Evolutionary conservation across 2,113 vertebrate genomes (phyloP).

Genomic region (Loxodonta africana): DNA sequence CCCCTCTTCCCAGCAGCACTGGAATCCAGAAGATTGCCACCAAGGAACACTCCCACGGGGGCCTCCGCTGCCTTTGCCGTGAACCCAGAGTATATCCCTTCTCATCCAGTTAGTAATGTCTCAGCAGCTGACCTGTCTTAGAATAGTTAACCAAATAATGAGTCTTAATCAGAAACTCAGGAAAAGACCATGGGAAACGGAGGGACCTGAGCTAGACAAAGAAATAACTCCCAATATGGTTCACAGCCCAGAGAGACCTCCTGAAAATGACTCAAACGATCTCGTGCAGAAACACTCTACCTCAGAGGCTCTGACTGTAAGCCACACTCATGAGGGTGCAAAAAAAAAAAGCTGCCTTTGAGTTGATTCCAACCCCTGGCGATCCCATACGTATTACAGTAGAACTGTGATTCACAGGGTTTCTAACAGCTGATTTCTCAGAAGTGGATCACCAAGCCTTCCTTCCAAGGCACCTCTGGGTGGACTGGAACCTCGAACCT

Average conservation of each 20-base stretch:
- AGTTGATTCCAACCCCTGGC: background rate
- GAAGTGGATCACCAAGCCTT: background rate
- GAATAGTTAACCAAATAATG: background rate
- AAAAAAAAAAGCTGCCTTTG: background rate
- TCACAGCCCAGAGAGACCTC: background rate
- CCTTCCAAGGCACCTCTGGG: background rate
- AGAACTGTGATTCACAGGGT: background rate
- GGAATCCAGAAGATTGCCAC: background rate
- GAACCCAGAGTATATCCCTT: background rate
- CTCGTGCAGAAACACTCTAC: background rate
- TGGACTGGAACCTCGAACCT: background rate
- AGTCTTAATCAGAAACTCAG: background rate
- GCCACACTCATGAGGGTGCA: background rate
- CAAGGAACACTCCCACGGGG: background rate
- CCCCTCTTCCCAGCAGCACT: background rate
- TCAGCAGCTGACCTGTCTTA: background rate
- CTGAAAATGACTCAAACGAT: conserved; percentile 2
- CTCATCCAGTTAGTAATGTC: too few species aligned
- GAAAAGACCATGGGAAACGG: background rate
- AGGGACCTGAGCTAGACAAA: background rate
- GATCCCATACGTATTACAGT: background rate
- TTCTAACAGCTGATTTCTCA: background rate
- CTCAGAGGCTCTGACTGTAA: background rate
- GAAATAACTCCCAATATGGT: background rate
- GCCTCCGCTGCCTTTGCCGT: background rate